A percentile compares a stretch with the other conserved stretches of the same genome.
Conservation (phyloP, 2,113 vertebrate species). For the Ovibos moschatus region DNA sequence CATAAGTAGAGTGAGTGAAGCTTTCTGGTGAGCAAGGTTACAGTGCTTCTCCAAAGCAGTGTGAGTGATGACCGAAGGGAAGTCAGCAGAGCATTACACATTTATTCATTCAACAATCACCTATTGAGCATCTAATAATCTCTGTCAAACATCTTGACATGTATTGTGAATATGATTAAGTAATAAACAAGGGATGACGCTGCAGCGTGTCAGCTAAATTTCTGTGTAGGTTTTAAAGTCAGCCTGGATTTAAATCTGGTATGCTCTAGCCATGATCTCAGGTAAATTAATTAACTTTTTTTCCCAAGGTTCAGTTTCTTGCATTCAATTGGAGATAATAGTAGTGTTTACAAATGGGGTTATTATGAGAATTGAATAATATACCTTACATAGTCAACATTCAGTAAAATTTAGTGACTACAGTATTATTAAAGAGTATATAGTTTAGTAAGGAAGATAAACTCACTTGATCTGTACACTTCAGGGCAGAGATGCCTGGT, state of each 20-base stretch:
- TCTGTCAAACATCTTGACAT: background rate
- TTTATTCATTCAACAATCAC: background rate
- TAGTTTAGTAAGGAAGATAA: background rate
- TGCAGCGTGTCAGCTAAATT: background rate
- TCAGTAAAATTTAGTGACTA: background rate
- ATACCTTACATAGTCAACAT: background rate
- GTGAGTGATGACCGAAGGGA: background rate
- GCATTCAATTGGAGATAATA: background rate
- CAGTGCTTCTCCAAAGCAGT: background rate
- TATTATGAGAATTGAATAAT: slow-evolving; percentile 10
- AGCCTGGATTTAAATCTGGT: background rate
- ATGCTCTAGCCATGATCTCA: background rate
- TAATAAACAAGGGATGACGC: background rate
- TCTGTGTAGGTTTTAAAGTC: background rate
- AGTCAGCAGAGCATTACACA: slow-evolving; percentile 12
- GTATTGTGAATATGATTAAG: background rate
- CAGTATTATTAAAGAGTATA: background rate
- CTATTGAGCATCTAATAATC: background rate
- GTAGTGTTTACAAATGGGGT: background rate
- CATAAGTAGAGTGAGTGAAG: background rate
- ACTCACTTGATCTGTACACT: background rate
- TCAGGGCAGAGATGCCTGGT: background rate
- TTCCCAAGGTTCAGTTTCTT: background rate
- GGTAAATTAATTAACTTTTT: background rate
- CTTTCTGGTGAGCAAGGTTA: background rate